Base-by-base conservation (phyloP, 2,113 vertebrate genomes). In the Percopsis transmontana region DNA sequence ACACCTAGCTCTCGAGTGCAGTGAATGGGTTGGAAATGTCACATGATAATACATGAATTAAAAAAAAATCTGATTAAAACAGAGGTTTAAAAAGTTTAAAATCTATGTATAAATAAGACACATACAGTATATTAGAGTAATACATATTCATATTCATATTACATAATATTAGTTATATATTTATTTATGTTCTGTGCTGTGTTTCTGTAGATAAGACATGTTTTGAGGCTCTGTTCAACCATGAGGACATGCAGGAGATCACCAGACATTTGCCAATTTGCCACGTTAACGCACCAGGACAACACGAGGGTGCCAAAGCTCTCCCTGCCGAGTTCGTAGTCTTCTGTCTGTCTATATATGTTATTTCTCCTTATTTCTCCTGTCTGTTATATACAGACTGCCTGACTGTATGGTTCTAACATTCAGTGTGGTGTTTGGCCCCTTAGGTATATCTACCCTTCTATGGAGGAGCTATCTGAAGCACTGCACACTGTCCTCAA, bases 181-280 rank as follows among this genome's bases (percentile, higher is more conserved):
- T 2, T 18, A 11, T 21, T 52, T 21, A 21, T 10, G 23, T 23
- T 9, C 5, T 7, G 11, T 52, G 9, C 8, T n/a, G 1, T 3
- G 0, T 41, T 3, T 67, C 12, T 59, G 2, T 74, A 99, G 97
- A 98, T 79, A 97, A 96, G 87, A 94, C 94, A 12, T 98, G 96
- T 77, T 99, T 97, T 86, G 93, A 93, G 40, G 81, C 92, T 18
- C 90, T 98, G 45, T 96, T 99, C 90, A 93, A 93, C 73, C 95
- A 92, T 0, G 94, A 96, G 79, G 97, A 99, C 79, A 97, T 99
- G 96, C 92, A 92, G 19, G 97, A 99, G 79, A 97, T 99, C 77
- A 90, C 88, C 16, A 92, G 94, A 60, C 95, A 96, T 84, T 95
- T 99, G 24, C 93, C 95, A 0, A 92, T 98, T 74, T 97, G 95